Evolutionary conservation across 2,113 vertebrate genomes (phyloP).

Genomic region (Laterallus jamaicensis): DNA sequence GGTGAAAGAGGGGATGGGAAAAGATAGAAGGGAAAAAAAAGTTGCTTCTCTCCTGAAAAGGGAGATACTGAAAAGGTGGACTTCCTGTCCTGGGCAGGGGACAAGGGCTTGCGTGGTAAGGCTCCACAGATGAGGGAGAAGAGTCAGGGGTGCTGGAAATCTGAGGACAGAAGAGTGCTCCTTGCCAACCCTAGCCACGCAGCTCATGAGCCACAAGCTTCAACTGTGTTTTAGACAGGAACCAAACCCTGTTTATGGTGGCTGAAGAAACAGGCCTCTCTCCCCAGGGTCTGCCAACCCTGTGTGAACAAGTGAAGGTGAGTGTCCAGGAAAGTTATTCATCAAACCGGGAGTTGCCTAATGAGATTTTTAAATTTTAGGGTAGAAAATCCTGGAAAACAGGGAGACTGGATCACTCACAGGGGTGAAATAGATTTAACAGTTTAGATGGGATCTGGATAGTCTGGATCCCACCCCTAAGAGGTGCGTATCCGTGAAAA

Average conservation of each 20-base stretch:
- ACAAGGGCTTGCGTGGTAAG: not conserved
- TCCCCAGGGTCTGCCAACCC: not conserved
- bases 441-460: not conserved
- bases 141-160: not conserved
- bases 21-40: not conserved
- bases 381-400: not conserved
- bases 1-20: not conserved
- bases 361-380: not conserved
- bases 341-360: not conserved
- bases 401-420: not conserved
- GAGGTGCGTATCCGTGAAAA: not conserved
- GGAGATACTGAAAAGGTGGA: not conserved
- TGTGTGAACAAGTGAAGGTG: not conserved
- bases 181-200: not conserved
- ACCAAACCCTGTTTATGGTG: not conserved
- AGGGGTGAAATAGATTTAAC: not conserved
- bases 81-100: not conserved
- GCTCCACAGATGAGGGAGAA: not conserved
- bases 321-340: not conserved
- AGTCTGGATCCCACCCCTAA: not conserved
- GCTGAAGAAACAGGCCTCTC: not conserved
- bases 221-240: not conserved
- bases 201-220: not conserved
- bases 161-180: not conserved
- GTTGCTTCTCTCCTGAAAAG: not conserved